Percentiles rank a stretch among this genome's conserved stretches.
Conservation (phyloP, 2,113 vertebrate species). For the Azemiops feae region DNA sequence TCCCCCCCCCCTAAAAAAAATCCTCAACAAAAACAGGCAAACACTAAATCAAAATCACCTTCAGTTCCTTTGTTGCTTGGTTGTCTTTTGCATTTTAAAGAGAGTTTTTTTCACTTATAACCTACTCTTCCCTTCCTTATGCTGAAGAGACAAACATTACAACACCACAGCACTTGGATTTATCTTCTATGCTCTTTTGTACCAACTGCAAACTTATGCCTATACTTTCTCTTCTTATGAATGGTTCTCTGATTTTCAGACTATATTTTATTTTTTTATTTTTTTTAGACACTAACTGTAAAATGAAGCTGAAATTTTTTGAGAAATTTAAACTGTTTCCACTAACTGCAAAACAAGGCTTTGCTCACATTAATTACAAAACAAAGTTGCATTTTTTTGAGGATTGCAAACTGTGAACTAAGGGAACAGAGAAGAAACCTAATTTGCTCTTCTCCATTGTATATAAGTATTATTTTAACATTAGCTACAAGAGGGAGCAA, state of each 20-base stretch:
- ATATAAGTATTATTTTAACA: not conserved
- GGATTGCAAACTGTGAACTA: not conserved
- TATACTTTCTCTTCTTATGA: not conserved
- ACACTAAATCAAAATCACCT: not conserved
- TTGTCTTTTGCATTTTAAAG: not conserved
- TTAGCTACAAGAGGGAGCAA: not conserved
- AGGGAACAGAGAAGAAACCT: not conserved
- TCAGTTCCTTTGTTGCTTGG: not conserved
- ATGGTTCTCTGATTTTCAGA: not conserved
- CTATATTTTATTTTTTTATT: not conserved
- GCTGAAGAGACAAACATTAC: not conserved
- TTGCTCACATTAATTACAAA: not conserved
- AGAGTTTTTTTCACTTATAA: not conserved
- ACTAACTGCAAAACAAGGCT: not conserved
- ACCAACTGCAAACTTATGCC: not conserved
- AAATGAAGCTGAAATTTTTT: not conserved
- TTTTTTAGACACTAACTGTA: not conserved
- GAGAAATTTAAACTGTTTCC: not conserved
- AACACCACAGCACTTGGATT: not conserved
- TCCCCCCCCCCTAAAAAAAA: not conserved
- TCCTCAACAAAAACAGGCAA: not conserved
- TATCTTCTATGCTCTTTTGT: not conserved
- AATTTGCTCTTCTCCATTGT: not conserved
- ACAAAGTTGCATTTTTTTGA: not conserved
- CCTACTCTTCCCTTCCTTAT: not conserved